Evolutionary conservation across 2,113 vertebrate species (phyloP), one percentile per base, ranked within the genome.

Genomic region (Steatornis caripensis): DNA sequence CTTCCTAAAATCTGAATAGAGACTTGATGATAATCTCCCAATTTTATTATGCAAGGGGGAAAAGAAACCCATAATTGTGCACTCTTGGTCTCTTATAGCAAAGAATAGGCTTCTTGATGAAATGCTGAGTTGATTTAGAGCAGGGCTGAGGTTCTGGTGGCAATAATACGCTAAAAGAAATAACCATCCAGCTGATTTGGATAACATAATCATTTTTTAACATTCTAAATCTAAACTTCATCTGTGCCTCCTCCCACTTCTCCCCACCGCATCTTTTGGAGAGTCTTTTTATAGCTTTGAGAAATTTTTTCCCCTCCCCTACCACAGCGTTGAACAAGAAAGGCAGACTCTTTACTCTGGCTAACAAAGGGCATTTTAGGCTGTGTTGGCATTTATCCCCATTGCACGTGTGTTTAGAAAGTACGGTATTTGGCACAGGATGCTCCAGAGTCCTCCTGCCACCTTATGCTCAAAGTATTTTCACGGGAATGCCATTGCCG

Each of bases 21-120:
- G 98, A 98, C 97, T 97, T 98, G 97, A 98, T 98, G 97, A 98
- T 98, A 98, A 98, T 98, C 89, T 98, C 91, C 80, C 94, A 71
- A 77, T 97, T 97, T 97, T 94, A 97, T 97, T 97, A 96, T 95
- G 74, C 89, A 93, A 97, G 83, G 87, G 81, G 92, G 80, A 95
- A 96, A 97, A 97, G 97, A 97, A 97, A 94, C 86, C 95, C 65
- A 12, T 96, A 98, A 97, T 97, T 95, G 96, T 95, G 94, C 94
- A 96, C 77, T 91, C 93, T 93, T 93, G 84, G 96, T 97, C 94
- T 94, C 91, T 91, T 93, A 72, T 21, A 85, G 84, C 65, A 89
- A 97, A 98, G 97, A 98, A 98, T 96, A 97, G 95, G 69, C 83
- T 97, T 93, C 91, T 97, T 98, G 97, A 98, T 98, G 97, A 98